Percentiles rank a stretch among this genome's conserved stretches.
Conservation (phyloP, 1,140 invertebrate species). For the Drosophila baimaii region DNA sequence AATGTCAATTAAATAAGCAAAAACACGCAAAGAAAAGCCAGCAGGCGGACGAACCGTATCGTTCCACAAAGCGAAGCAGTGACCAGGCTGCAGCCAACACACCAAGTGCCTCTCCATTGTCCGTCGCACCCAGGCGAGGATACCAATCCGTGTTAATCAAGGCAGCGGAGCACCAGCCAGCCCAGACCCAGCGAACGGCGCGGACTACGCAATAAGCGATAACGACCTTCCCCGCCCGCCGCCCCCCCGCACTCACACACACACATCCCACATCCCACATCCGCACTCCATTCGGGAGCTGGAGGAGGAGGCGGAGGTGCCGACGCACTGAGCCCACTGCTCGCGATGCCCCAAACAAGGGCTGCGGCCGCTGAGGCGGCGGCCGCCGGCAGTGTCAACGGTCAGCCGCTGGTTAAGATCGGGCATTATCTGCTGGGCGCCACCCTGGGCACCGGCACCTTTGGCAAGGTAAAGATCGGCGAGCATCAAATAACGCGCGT, state of each 20-base stretch:
- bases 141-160: neutral
- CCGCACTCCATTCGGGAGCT: neutral
- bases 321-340: no score
- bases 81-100: constrained; percentile 17
- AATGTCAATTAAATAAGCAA: constrained; percentile 70
- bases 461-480: constrained; percentile 98
- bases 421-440: constrained; percentile 96
- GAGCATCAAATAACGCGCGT: constrained; percentile 98
- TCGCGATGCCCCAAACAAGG: constrained; percentile 72
- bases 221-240: constrained; percentile 61
- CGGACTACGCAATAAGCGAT: constrained; percentile 75
- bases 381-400: constrained; percentile 53
- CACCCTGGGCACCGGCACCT: constrained; percentile 95
- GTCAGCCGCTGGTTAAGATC: constrained; percentile 93
- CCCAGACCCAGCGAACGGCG: neutral
- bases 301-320: no score
- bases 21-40: constrained; percentile 39
- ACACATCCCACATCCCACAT: no score
- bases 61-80: constrained; percentile 6
- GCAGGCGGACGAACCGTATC: neutral
- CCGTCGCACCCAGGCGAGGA: no score
- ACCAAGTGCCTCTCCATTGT: neutral
- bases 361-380: constrained; percentile 74
- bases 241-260: neutral
- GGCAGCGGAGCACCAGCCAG: neutral